Percentiles rank a stretch among this genome's conserved stretches.
These are phyloP conservation scores for Lasiurus borealis DNA, from an alignment of 2,113 vertebrate species.

Conservation along the genomic window DNA sequence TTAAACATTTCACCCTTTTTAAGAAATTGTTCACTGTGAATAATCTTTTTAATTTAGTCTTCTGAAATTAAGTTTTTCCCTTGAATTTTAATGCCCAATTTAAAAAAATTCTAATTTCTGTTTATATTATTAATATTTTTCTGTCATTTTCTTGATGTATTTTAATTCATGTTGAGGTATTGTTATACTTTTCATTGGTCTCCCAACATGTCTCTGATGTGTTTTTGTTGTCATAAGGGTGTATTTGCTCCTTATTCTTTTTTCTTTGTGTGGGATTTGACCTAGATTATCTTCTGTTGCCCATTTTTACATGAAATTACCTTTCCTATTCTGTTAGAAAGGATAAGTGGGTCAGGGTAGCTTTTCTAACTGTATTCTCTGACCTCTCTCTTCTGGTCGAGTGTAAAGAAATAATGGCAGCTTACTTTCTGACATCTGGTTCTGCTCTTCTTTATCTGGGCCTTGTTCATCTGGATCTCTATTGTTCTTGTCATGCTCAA, in stretches of 20 bases:
- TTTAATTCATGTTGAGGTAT: background rate
- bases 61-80: background rate
- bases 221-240: background rate
- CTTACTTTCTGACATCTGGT: background rate
- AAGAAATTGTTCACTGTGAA: background rate
- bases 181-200: background rate
- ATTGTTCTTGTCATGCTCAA: background rate
- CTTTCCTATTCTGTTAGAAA: background rate
- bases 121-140: background rate
- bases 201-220: background rate
- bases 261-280: slow-evolving; percentile 12
- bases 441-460: background rate
- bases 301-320: background rate
- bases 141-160: background rate
- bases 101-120: background rate
- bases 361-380: background rate
- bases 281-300: background rate
- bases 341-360: background rate
- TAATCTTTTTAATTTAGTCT: background rate
- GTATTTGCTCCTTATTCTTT: background rate
- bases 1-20: background rate
- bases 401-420: background rate
- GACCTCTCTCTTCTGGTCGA: background rate
- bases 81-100: background rate
- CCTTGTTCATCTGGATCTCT: background rate